These are phyloP conservation scores for Actinernus sp. DNA, from an alignment of 92 coral and sea anemone genomes.

Conservation along the genomic window DNA sequence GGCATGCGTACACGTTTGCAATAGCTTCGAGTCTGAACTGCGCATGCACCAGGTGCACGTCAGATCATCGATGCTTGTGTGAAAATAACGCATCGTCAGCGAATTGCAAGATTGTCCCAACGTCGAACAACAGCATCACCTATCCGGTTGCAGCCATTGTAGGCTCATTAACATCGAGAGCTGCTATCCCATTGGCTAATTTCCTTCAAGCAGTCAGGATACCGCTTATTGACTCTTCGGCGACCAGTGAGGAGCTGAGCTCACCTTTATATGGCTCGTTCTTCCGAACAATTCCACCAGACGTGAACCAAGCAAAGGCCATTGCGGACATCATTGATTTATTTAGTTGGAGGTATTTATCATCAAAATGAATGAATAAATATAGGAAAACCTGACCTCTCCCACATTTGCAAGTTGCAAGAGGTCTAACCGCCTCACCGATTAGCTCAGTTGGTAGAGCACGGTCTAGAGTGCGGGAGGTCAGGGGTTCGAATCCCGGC, in stretches of 20 bases:
- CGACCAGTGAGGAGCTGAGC: conserved; percentile 73
- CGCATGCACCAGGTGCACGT: conserved; percentile 1
- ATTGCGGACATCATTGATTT: conserved; percentile 65
- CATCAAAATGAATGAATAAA: too few relatives aligned
- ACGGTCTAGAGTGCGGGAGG: too few relatives aligned
- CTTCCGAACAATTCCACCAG: conserved; percentile 68
- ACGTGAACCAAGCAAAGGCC: conserved; percentile 58
- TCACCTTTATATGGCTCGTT: conserved; percentile 36
- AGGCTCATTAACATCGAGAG: conserved; percentile 58
- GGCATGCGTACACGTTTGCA: conserved; percentile 56
- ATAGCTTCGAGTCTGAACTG: conserved; percentile 46
- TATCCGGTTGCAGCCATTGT: conserved; percentile 43
- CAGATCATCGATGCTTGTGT: conserved; percentile 6
- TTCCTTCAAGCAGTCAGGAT: conserved; percentile 43
- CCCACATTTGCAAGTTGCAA: too few relatives aligned
- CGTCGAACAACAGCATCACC: conserved; percentile 2
- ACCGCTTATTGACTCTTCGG: conserved; percentile 65
- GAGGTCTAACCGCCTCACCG: too few relatives aligned
- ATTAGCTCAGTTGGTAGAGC: too few relatives aligned
- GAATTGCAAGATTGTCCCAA: background rate
- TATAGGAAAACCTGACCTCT: too few relatives aligned
- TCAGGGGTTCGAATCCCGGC: too few relatives aligned
- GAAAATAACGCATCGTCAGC: background rate
- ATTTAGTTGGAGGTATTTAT: conserved; percentile 50
- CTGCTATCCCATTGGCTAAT: conserved; percentile 65